Evolutionary conservation across 2,797 vertebrate genomes (phyloP).

Genomic region (Epinephelus coioides): DNA sequence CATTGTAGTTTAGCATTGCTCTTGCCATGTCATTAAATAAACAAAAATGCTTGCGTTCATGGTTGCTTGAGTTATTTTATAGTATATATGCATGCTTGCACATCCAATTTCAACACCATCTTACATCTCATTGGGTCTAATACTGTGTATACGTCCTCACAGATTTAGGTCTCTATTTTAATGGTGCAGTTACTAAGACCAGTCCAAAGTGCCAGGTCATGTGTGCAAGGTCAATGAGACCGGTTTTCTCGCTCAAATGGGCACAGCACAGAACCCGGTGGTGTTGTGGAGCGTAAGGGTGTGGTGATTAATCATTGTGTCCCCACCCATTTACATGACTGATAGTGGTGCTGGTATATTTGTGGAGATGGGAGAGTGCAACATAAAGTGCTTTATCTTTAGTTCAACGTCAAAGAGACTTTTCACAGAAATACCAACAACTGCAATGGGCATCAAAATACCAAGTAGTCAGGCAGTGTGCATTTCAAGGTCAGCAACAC

Average conservation of each 20-base stretch:
- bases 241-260: conserved; percentile 6
- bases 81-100: neutral
- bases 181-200: conserved; percentile 12
- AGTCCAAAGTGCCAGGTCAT: conserved; percentile 21
- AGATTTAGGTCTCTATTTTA: conserved; percentile 19
- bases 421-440: conserved; percentile 26
- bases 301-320: conserved; percentile 40
- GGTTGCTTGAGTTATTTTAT: conserved; percentile 10
- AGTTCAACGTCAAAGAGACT: neutral
- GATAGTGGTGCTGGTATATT: conserved; percentile 8
- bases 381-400: neutral
- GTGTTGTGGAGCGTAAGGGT: conserved; percentile 11
- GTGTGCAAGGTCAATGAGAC: conserved; percentile 35
- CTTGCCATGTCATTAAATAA: conserved; percentile 10
- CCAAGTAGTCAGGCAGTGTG: conserved; percentile 6
- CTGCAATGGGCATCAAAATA: conserved; percentile 13
- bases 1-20: neutral
- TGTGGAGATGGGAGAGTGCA: neutral
- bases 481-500: conserved; percentile 23
- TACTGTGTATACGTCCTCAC: conserved; percentile 4
- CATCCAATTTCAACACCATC: conserved; percentile 8
- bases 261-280: neutral
- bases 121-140: conserved; percentile 20
- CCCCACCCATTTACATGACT: conserved; percentile 27
- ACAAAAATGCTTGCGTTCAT: neutral